A percentile compares a stretch with the other conserved stretches of the same genome.
Conservation (phyloP, 2,888 invertebrate genomes). For the Hypomecis punctinalis region DNA sequence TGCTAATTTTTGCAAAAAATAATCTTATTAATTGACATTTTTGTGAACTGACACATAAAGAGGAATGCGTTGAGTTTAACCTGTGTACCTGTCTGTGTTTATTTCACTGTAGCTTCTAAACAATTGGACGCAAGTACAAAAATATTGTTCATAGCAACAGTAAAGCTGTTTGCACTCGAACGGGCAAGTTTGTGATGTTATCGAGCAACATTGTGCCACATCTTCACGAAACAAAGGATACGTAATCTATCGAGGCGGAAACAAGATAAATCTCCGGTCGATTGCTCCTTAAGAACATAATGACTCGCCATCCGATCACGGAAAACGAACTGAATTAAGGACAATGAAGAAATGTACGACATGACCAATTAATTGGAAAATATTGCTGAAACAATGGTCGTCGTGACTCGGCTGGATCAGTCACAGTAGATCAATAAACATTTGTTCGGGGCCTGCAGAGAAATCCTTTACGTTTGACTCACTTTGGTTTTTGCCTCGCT, state of each 20-base stretch:
- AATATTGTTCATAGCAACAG: too few species aligned
- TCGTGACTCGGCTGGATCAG: background rate
- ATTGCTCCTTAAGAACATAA: conserved; percentile 31
- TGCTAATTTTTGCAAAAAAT: too few species aligned
- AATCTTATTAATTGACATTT: too few species aligned
- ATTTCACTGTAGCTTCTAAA: too few species aligned
- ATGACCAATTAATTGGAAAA: conserved; percentile 29
- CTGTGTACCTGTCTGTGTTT: too few species aligned
- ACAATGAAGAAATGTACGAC: conserved; percentile 24
- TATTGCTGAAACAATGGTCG: conserved; percentile 18
- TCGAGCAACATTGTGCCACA: conserved; percentile 20
- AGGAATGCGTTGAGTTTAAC: too few species aligned
- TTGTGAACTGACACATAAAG: too few species aligned
- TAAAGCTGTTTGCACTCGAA: background rate
- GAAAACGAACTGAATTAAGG: conserved; percentile 17
- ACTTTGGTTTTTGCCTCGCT: too few species aligned
- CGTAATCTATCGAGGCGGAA: conserved; percentile 23
- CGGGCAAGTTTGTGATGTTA: conserved; percentile 2
- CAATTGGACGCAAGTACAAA: too few species aligned
- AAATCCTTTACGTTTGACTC: too few species aligned
- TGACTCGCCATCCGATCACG: conserved; percentile 18
- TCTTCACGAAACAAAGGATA: conserved; percentile 24
- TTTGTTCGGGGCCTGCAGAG: too few species aligned
- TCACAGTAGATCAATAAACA: background rate
- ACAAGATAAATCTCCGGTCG: conserved; percentile 28